These are phyloP conservation scores for Lota lota DNA, from an alignment of 2,113 vertebrate genomes.

Conservation along the genomic window DNA sequence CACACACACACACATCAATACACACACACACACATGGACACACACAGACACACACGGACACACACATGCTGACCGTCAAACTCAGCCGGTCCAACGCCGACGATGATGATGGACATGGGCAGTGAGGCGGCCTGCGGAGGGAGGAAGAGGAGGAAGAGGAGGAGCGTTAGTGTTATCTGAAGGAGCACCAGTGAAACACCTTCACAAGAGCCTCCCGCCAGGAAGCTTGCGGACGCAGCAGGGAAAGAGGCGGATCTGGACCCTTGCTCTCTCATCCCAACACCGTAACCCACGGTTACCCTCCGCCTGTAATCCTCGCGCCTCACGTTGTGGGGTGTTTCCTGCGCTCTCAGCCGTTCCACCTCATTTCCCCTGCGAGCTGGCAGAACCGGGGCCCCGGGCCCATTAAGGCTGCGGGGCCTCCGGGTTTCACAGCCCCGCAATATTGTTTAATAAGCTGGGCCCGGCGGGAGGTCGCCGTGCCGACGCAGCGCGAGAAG, in stretches of 20 bases:
- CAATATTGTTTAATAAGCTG: slow-evolving; percentile 60
- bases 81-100: slow-evolving; percentile 94
- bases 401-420: not conserved
- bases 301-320: no score
- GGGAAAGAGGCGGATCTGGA: no score
- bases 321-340: not conserved
- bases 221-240: no score
- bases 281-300: no score
- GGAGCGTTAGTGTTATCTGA: slow-evolving; percentile 10
- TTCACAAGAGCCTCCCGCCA: no score
- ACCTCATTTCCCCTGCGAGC: slow-evolving; percentile 27
- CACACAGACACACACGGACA: not conserved
- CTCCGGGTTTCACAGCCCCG: not conserved
- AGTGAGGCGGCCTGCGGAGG: slow-evolving; percentile 84
- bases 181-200: no score
- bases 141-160: slow-evolving; percentile 23
- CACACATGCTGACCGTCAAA: slow-evolving; percentile 85
- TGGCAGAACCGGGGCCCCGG: slow-evolving; percentile 1
- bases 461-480: slow-evolving; percentile 34
- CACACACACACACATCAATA: not conserved
- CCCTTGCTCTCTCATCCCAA: no score
- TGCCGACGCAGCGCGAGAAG: slow-evolving; percentile 17
- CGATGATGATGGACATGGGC: slow-evolving; percentile 98
- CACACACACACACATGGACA: not conserved
- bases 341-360: not conserved